Conservation (phyloP, 1,140 invertebrate species). For the Tribolium madens region DNA sequence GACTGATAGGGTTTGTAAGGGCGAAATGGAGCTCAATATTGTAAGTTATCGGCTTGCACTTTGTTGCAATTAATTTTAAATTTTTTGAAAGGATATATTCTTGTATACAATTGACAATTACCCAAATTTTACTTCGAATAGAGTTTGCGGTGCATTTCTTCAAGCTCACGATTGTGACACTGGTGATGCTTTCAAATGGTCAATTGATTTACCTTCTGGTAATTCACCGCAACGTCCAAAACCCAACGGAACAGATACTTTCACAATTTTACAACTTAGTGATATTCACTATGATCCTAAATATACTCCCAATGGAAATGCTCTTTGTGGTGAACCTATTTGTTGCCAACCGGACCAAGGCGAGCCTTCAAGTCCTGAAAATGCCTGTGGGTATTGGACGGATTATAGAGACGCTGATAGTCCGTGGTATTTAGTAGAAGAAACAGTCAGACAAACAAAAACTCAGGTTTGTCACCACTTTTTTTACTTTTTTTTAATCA, state of each 20-base stretch:
- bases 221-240: constrained; percentile 36
- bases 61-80: constrained; percentile 41
- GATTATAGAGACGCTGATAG: constrained; percentile 81
- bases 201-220: constrained; percentile 66
- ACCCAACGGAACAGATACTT: constrained; percentile 41
- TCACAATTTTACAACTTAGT: constrained; percentile 79
- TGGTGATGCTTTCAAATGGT: constrained; percentile 68
- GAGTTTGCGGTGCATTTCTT: constrained; percentile 71
- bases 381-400: constrained; percentile 82
- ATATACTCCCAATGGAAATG: constrained; percentile 76
- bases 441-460: constrained; percentile 50
- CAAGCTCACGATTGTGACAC: constrained; percentile 66
- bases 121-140: constrained; percentile 65
- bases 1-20: constrained; percentile 69
- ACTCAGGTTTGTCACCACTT: constrained; percentile 71
- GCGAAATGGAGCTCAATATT: constrained; percentile 69
- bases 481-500: constrained; percentile 52
- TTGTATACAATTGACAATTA: constrained; percentile 69
- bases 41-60: constrained; percentile 64
- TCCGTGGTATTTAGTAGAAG: constrained; percentile 52
- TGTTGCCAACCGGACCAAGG: constrained; percentile 77
- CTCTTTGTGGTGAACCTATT: constrained; percentile 79
- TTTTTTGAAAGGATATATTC: constrained; percentile 68
- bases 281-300: constrained; percentile 86
- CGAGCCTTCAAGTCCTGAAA: constrained; percentile 52